phyloP scores from a whole-genome alignment of 2,888 invertebrate genomes.

The Mesorhabditis sp. region DNA sequence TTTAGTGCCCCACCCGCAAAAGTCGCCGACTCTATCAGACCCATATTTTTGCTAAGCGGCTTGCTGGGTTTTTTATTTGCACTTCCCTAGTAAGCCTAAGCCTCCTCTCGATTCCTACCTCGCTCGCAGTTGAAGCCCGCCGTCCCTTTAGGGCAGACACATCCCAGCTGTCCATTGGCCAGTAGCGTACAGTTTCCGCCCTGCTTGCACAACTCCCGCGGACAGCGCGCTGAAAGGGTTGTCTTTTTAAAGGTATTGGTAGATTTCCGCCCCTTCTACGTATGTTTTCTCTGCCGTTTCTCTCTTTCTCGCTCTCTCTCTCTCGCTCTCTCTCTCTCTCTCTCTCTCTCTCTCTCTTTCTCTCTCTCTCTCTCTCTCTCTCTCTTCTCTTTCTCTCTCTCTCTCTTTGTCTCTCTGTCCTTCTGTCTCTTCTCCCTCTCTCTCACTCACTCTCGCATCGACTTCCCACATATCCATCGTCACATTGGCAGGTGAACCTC shows the following conservation, averaged over 20 bases:
- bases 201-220: conserved; percentile 25
- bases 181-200: conserved; percentile 29
- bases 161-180: conserved; percentile 25
- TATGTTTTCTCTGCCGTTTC: too few species aligned
- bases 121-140: conserved; percentile 27
- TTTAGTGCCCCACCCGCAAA: too few species aligned
- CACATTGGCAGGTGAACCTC: conserved; percentile 28
- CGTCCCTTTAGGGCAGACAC: conserved; percentile 32
- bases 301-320: too few species aligned
- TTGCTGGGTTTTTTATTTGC: too few species aligned
- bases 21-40: too few species aligned
- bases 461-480: conserved; percentile 26
- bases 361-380: too few species aligned
- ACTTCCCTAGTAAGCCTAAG: too few species aligned
- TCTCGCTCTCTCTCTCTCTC: too few species aligned
- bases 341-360: too few species aligned
- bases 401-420: neutral
- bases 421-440: neutral
- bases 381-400: too few species aligned
- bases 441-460: conserved; percentile 26
- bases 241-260: neutral
- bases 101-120: conserved; percentile 14
- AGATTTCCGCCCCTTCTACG: too few species aligned
- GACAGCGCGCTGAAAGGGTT: conserved; percentile 26
- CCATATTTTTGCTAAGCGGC: too few species aligned